A percentile compares a stretch with the other conserved stretches of the same genome.
These are phyloP conservation scores for Ostrea edulis DNA, from an alignment of 1,140 invertebrate species.

Conservation along the genomic window DNA sequence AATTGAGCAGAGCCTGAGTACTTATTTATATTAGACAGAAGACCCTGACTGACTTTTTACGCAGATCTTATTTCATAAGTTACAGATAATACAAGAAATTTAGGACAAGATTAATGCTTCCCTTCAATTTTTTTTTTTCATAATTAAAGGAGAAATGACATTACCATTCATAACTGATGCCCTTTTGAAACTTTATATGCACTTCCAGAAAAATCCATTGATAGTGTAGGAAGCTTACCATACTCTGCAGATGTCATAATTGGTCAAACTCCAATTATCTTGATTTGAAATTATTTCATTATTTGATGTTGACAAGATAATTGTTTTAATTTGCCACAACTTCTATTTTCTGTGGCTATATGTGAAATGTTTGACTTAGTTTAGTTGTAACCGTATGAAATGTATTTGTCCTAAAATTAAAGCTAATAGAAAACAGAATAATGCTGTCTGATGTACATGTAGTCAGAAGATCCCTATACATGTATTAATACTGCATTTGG, in stretches of 20 bases:
- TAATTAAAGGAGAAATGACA: conserved; percentile 2
- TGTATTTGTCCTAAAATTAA: neutral
- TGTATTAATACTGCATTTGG: too few relatives aligned
- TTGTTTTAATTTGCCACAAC: neutral
- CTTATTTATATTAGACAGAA: neutral
- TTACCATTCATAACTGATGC: conserved; percentile 14
- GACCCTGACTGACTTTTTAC: conserved; percentile 1
- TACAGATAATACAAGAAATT: conserved; percentile 22
- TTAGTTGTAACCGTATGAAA: neutral
- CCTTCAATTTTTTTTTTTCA: neutral
- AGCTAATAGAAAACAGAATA: too few relatives aligned
- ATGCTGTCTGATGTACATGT: too few relatives aligned
- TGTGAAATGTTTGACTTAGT: neutral
- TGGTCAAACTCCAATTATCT: neutral
- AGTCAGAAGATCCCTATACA: too few relatives aligned
- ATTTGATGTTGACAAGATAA: neutral
- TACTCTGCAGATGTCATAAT: neutral
- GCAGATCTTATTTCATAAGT: neutral
- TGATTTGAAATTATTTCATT: neutral
- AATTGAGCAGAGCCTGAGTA: neutral
- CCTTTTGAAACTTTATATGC: neutral
- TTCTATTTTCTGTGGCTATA: neutral
- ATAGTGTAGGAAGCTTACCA: neutral
- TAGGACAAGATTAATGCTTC: neutral
- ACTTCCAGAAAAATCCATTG: neutral